Evolutionary conservation across 30 jellyfish, hydroid and myxozoan genomes (phyloP).

Genomic region (Chrysaora quinquecirrha): DNA sequence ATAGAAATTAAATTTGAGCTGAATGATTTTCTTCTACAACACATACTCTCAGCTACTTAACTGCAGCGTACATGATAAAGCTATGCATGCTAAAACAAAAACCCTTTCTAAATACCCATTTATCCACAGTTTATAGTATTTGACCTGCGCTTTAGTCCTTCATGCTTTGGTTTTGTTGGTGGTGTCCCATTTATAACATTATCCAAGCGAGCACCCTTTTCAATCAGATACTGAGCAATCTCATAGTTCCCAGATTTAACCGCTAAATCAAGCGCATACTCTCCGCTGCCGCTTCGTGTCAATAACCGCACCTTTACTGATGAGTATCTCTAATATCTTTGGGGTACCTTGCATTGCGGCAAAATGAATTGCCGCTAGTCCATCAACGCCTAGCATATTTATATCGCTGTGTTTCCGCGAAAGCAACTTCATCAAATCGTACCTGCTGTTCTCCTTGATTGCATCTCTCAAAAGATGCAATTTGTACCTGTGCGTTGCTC

Average conservation of each 20-base stretch:
- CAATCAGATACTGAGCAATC: slow-evolving; percentile 74
- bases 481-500: neutral
- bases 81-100: no score
- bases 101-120: no score
- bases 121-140: no score
- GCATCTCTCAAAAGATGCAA: no score
- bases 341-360: slow-evolving; percentile 79
- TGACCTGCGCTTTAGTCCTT: no score
- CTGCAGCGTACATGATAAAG: no score
- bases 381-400: slow-evolving; percentile 68
- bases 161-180: no score
- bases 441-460: slow-evolving; percentile 41
- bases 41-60: no score
- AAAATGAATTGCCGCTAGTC: slow-evolving; percentile 80
- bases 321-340: slow-evolving; percentile 54
- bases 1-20: no score
- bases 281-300: slow-evolving; percentile 56
- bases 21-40: no score
- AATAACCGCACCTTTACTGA: slow-evolving; percentile 57
- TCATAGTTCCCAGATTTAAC: slow-evolving; percentile 83
- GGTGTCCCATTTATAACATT: slow-evolving; percentile 80
- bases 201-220: slow-evolving; percentile 78
- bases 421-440: slow-evolving; percentile 54
- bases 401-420: slow-evolving; percentile 49
- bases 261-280: slow-evolving; percentile 78